These are phyloP conservation scores for Oreochromis tanganicae DNA, from an alignment of 2,113 vertebrate genomes.

Conservation along the genomic window DNA sequence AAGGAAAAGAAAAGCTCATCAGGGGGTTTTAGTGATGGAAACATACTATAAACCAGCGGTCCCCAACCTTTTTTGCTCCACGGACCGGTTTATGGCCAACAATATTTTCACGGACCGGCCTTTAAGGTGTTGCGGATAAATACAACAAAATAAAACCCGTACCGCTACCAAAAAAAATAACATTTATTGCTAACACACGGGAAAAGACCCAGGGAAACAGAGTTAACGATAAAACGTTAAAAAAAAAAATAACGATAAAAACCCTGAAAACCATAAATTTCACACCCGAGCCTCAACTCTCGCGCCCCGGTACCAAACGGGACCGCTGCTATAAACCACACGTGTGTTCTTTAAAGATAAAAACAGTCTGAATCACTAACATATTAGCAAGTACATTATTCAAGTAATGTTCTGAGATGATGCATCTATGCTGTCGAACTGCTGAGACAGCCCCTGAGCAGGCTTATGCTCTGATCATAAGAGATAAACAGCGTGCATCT, in stretches of 20 bases:
- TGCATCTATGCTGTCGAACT: background rate
- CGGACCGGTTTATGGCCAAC: background rate
- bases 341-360: background rate
- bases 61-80: fast-evolving
- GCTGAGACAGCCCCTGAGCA: background rate
- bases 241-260: background rate
- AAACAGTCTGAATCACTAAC: background rate
- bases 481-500: background rate
- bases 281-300: background rate
- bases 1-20: background rate
- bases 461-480: fast-evolving
- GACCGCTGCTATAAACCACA: fast-evolving
- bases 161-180: fast-evolving
- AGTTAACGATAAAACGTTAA: fast-evolving
- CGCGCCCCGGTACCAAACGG: fast-evolving
- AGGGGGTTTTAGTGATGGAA: background rate
- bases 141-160: background rate
- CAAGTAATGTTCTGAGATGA: background rate
- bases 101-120: background rate
- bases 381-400: background rate
- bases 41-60: fast-evolving
- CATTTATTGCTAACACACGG: background rate
- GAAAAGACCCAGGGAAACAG: background rate
- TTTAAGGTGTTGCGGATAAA: background rate
- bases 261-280: fast-evolving